Conservation (phyloP, 2,888 invertebrate genomes). For the Ptilodon capucinus region DNA sequence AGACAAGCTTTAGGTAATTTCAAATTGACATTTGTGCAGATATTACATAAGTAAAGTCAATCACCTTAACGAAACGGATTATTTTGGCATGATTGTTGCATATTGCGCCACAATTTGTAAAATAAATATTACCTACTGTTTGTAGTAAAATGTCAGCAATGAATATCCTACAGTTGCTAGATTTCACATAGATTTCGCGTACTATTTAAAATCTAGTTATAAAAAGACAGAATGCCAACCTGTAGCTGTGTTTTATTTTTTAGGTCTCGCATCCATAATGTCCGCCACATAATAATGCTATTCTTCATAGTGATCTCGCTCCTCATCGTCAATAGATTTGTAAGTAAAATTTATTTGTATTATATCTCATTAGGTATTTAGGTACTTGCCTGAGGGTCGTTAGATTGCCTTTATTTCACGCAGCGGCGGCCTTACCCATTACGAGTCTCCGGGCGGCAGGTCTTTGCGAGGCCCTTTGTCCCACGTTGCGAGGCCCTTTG, state of each 20-base stretch:
- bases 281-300: constrained; percentile 71
- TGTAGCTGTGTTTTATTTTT: constrained; percentile 21
- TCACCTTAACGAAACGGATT: neutral
- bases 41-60: neutral
- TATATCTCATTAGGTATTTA: too few species aligned
- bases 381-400: too few species aligned
- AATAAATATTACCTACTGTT: neutral
- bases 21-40: too few species aligned
- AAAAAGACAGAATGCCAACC: neutral
- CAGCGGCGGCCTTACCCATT: too few species aligned
- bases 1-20: neutral
- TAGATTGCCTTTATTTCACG: too few species aligned
- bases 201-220: too few species aligned
- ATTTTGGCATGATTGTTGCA: neutral
- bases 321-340: constrained; percentile 73
- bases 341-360: constrained; percentile 46
- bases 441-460: too few species aligned
- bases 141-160: too few species aligned
- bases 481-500: too few species aligned
- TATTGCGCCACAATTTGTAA: neutral
- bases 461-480: too few species aligned
- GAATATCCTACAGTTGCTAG: too few species aligned
- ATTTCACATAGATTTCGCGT: too few species aligned
- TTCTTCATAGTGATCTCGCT: constrained; percentile 62
- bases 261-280: constrained; percentile 61